These are phyloP conservation scores for Tetanocera ferruginea DNA, from an alignment of 2,888 invertebrate species.

Conservation along the genomic window DNA sequence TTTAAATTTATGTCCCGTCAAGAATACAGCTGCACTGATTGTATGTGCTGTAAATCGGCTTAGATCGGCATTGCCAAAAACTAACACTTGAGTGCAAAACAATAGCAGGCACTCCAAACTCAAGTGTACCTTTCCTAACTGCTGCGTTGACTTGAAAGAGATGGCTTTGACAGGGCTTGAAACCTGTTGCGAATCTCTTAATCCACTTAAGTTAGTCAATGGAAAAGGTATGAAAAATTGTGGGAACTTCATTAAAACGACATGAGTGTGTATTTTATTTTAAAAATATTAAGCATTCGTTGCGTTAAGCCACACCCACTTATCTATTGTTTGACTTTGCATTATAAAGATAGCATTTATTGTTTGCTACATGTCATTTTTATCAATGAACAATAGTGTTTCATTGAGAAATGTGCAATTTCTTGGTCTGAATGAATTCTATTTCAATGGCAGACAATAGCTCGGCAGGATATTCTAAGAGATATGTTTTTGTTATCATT, in stretches of 20 bases:
- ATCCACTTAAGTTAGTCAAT: slow-evolving; percentile 28
- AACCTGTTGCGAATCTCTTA: slow-evolving; percentile 34
- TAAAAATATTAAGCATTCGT: background rate
- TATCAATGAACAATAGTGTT: background rate
- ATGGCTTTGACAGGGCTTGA: background rate
- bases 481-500: background rate
- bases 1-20: background rate
- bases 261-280: slow-evolving; percentile 12
- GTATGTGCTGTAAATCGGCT: slow-evolving; percentile 1
- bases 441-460: background rate
- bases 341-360: background rate
- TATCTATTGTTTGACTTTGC: background rate
- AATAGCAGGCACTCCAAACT: slow-evolving; percentile 8
- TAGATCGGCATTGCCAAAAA: background rate
- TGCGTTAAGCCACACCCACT: background rate
- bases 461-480: slow-evolving; percentile 1
- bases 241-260: slow-evolving; percentile 28
- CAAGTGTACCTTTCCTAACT: background rate
- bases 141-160: background rate
- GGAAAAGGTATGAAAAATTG: slow-evolving; percentile 19
- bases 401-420: slow-evolving; percentile 5
- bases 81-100: background rate
- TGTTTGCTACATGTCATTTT: background rate
- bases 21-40: background rate
- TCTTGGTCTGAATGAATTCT: background rate